Base-by-base conservation (phyloP, 2,888 invertebrate genomes). In the Monopis laevigella region DNA sequence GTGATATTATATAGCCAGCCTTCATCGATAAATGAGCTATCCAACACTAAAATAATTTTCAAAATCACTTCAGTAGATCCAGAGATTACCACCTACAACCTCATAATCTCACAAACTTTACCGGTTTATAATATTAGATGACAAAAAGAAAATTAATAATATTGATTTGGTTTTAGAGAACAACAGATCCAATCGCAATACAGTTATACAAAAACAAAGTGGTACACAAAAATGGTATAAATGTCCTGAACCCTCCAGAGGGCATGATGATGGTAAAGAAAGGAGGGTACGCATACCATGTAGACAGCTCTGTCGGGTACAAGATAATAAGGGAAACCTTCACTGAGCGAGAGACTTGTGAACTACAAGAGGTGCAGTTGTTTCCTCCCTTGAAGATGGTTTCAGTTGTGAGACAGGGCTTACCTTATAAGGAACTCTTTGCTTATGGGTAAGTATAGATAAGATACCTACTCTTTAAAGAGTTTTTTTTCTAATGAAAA, bases 241-340 rank as follows among this genome's bases (percentile, higher is more conserved):
- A 85, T 48, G 86, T 84, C 62, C 80, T 81, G 43, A 55, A 72
- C 8, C 72, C 86, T 0, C 73, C 71, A 4, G 62, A 77, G 35
- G 89, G 89, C 8, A 69, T 89, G 56, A 61, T 63, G 1, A 58
- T 81, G 48, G 85, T 89, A 1, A 83, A 83, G 55, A 60, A 66
- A 19, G 89, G 89, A 2, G 87, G 85, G 2, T 89, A 86, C 54
- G 90, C 89, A 0, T 88, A 87, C 59, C 87, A 88, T 52, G 82
- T 87, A 3, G 89, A 89, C 59, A 26, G 11, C 12, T 17, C 28
- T 8, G 82, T 83, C 0, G 88, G 86, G 1, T 90, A 89, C 59
- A 85, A 86, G 46, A 83, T 88, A 16, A 88, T 90, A 55, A 75
- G 75, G 39, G 80, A 81, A 16, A 85, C 84, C 0, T 89, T 88